Conservation (phyloP, 2,113 vertebrate species). For the Vanacampus margaritifer region DNA sequence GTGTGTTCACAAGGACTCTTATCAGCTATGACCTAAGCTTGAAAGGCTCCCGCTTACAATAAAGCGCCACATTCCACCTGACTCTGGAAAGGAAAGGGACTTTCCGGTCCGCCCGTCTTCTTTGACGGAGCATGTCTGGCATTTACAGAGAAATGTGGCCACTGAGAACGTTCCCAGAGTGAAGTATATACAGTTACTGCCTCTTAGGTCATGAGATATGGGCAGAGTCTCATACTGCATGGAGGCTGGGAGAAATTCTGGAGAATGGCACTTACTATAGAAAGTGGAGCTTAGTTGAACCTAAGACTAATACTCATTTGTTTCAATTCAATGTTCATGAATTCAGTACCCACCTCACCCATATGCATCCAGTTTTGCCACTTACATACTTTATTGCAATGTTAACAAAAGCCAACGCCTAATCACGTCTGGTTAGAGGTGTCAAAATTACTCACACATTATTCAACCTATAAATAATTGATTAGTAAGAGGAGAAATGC, state of each 20-base stretch:
- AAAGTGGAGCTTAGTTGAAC: background rate
- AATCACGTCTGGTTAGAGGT: background rate
- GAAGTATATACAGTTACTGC: slow-evolving; percentile 14
- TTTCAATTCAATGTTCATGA: background rate
- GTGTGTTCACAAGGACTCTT: slow-evolving; percentile 44
- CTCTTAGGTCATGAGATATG: background rate
- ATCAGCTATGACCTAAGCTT: slow-evolving; percentile 49
- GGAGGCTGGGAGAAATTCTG: background rate
- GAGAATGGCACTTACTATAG: background rate
- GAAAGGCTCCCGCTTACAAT: slow-evolving; percentile 30
- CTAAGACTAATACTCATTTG: background rate
- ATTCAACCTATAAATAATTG: background rate
- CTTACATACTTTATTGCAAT: background rate
- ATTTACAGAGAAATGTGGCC: slow-evolving; percentile 35
- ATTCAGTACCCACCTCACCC: background rate
- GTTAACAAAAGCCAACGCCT: background rate
- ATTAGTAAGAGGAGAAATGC: background rate
- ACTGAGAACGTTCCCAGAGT: slow-evolving; percentile 9
- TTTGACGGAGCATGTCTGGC: slow-evolving; percentile 25
- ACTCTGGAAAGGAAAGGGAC: slow-evolving; percentile 50
- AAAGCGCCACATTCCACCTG: slow-evolving; percentile 57
- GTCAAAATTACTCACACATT: background rate
- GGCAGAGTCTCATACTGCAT: background rate
- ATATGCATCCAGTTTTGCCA: background rate
- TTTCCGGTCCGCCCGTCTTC: slow-evolving; percentile 52